Evolutionary conservation across 2,797 vertebrate species (phyloP), one percentile per base, ranked within the genome.

Genomic region (Darevskia mixta): DNA sequence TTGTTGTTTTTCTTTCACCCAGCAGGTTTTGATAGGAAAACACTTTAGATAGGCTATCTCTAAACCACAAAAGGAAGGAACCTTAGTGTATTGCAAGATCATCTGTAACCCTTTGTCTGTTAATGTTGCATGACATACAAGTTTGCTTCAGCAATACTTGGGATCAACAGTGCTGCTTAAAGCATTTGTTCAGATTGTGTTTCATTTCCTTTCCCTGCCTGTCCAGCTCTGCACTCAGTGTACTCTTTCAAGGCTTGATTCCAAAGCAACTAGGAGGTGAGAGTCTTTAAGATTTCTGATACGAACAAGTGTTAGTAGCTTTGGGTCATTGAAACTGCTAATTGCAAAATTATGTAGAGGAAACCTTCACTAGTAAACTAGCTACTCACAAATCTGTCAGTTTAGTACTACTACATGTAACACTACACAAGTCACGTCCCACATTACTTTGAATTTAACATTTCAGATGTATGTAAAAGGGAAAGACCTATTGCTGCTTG

Each of bases 41-140:
- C 41, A 5, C 7, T 88, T 85, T 49, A 83, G 66, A 79, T 71
- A 79, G 61, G 29, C 45, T 45, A 23, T 5, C 77, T 4, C 23
- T 17, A 87, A 86, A 81, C 73, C 66, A 66, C 15, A 27, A 66
- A 90, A 6, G 41, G 66, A 86, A 87, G 85, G 75, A 81, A 2
- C 2, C 58, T 27, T 0, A 0, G 9, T 73, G 55, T 61, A 17
- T 86, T 38, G 23, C 3, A 92, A 82, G n/a, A 78, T 3, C 0
- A 0, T 41, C 43, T 29, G n/a, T 79, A 35, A 5, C 67, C 89
- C 55, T 58, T 61, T 55, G 9, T 1, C 41, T 88, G 89, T 86
- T 90, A 77, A 64, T 49, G 27, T 79, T 89, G 38, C 69, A 13
- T 41, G 82, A 69, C 29, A 75, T 77, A 17, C 29, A 45, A n/a